Evolutionary conservation across 2,797 vertebrate genomes (phyloP).

Genomic region (Varecia variegata): DNA sequence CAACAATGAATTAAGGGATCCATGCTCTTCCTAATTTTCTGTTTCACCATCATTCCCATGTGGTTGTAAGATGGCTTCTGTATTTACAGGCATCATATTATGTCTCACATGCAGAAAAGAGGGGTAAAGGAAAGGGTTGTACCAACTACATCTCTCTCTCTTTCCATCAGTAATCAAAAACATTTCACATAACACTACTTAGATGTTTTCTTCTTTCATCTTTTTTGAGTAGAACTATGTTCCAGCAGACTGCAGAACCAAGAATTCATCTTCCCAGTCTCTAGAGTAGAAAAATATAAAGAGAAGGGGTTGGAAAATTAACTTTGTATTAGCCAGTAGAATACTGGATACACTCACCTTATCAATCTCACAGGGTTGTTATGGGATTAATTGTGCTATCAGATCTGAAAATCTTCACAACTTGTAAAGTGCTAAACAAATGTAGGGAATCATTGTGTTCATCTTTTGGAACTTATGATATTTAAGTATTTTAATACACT

Average conservation of each 20-base stretch:
- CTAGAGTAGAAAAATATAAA: neutral
- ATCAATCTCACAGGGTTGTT: neutral
- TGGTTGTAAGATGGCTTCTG: neutral
- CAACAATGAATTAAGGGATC: neutral
- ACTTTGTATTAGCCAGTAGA: neutral
- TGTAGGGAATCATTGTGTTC: neutral
- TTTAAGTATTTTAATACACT: neutral
- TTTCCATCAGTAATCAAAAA: neutral
- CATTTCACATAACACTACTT: neutral
- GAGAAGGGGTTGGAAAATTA: neutral
- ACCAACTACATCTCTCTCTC: neutral
- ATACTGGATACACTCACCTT: neutral
- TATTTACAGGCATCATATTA: neutral
- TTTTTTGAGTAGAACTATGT: neutral
- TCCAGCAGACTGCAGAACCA: neutral
- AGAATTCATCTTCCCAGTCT: neutral
- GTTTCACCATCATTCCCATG: neutral
- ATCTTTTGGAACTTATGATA: neutral
- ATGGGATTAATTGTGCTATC: neutral
- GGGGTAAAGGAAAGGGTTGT: neutral
- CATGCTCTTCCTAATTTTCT: neutral
- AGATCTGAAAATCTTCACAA: conserved; percentile 21
- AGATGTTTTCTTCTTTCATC: neutral
- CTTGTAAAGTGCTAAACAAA: neutral
- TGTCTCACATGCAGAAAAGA: neutral